Base-by-base conservation (phyloP, 1,140 invertebrate species). In the Hestina assimilis region DNA sequence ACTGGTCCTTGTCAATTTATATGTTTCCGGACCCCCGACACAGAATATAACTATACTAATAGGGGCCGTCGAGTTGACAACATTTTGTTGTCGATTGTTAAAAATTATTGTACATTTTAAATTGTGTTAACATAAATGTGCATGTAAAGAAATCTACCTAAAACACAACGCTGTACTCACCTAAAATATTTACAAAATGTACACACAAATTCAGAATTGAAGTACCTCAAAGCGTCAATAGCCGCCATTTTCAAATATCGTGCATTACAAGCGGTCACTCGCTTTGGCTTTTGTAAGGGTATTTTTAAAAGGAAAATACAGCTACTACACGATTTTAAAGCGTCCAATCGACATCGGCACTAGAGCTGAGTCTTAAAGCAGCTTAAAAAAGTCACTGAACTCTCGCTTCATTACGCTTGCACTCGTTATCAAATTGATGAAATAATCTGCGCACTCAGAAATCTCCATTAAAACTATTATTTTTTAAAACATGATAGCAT, bases 241-340 rank as follows among this genome's bases (percentile, higher is more conserved):
- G 19, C 8, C 14, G 15, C 2, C 6, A 8, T 38, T 38, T 38
- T 19, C 7, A 38, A 38, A 38, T 9, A 9, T 38, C 9, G 14
- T 38, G 8, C 33, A 38, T 38, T 19, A 38, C 6, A 8, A 38
- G 15, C 33, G 33, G 33, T 38, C 33, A 14, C 15, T 38, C 33
- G 6, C 33, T 7, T 31, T 11, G 9, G 19, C 33, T 11, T 17
- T 38, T 38, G 33, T 19, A 14, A 38, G 19, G 33, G 33, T 38
- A 17, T 17, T 19, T 38, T 38, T 38, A 38, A 38, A 38, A 38
- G 33, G 33, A 38, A 19, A 38, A 38, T 17, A 8, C 33, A 38
- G 33, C 33, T 38, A 38, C 9, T 17, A 38, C 33, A 19, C 33
- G 33, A 14, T 38, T 38, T 38, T 38, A 38, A 14, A 3, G 14